These are phyloP conservation scores for Lysandra bellargus DNA, from an alignment of 2,888 invertebrate genomes.

Conservation along the genomic window DNA sequence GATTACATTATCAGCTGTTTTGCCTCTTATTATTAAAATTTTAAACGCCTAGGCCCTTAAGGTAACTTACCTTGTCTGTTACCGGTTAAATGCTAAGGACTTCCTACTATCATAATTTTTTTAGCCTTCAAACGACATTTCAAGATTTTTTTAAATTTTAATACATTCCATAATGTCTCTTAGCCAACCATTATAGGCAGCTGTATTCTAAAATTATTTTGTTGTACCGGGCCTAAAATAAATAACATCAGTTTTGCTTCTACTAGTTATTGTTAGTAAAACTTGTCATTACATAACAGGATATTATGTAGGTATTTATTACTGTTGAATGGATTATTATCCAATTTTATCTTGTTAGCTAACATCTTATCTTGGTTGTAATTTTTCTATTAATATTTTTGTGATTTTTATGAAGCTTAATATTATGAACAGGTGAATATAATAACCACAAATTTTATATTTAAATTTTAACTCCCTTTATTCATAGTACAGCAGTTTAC, in stretches of 20 bases:
- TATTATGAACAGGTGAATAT: no score
- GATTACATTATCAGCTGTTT: not conserved
- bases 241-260: not conserved
- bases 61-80: not conserved
- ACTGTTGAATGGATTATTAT: not conserved
- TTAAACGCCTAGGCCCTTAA: not conserved
- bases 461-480: no score
- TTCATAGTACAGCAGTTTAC: not conserved
- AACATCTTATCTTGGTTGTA: no score
- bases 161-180: no score
- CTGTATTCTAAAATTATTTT: no score
- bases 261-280: not conserved
- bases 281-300: not conserved
- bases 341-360: not conserved
- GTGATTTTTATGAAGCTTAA: no score
- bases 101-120: conserved; percentile 5
- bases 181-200: no score
- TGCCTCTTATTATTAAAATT: not conserved
- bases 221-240: not conserved
- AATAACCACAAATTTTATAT: no score
- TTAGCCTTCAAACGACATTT: not conserved
- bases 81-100: not conserved
- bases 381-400: no score
- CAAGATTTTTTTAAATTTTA: not conserved
- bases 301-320: no score